Evolutionary conservation across 1,140 invertebrate species (phyloP), one percentile per base, ranked within the genome.

Genomic region (Lucilia sericata): DNA sequence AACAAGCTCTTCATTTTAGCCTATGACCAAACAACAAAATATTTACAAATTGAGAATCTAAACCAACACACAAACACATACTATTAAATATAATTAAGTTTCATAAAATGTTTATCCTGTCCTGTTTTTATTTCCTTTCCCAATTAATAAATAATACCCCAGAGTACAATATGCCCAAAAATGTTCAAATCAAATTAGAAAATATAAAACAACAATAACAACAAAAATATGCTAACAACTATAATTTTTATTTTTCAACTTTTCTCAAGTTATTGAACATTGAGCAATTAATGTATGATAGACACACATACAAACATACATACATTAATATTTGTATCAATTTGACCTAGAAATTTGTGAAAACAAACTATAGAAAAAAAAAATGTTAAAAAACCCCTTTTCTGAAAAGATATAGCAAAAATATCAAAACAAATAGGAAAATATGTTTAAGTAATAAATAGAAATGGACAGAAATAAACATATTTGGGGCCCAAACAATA

Each of bases 331-430:
- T 36, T 36, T 36, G 36, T 42, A 76, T 17, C 30, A 36, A 76
- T 76, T 36, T 76, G 74, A 76, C 74, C 74, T 76, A 76, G 30
- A 76, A 76, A 47, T n/a, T 19, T 42, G 30, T n/a, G 30, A 76
- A 76, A 76, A 74, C n/a, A 74, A 2, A 21, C 25, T 30, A 30
- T 3, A 30, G 25, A 30, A 30, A 30, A 21, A 21, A 74, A 74
- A 25, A 74, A 30, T 25, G 42, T 42, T n/a, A 55, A 55, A 13
- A n/a, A 55, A 7, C 51, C 51, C 51, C 13, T 55, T 55, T 55
- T 55, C 14, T 2, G 14, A 55, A 55, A 74, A 74, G 3, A 74
- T 3, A n/a, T n/a, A 36, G 5, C 19, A 19, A 74, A 12, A 19
- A 74, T 13, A 74, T 74, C 30, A 42, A 76, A 76, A 36, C 74